Evolutionary conservation across 2,888 invertebrate genomes (phyloP).

Genomic region (Nasonovia ribisnigri): DNA sequence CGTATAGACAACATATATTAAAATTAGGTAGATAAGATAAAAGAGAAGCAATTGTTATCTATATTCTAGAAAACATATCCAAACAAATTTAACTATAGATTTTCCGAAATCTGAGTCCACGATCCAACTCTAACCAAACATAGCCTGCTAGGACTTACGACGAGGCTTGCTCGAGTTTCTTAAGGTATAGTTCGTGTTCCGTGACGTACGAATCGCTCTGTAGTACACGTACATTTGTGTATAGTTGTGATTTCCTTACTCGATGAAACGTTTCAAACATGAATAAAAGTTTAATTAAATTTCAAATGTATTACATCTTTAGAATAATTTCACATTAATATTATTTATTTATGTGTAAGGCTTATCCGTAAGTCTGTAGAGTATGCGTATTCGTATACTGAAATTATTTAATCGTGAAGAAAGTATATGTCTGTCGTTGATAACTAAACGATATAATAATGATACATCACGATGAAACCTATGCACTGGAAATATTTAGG

Average conservation of each 20-base stretch:
- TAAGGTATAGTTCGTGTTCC: not conserved
- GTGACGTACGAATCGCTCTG: not conserved
- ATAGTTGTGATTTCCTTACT: not conserved
- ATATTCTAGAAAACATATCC: too few relatives aligned
- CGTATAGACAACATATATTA: too few relatives aligned
- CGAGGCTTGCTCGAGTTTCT: not conserved
- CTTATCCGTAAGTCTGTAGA: not conserved
- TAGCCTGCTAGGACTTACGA: not conserved
- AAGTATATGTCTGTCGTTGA: not conserved
- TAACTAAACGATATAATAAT: not conserved
- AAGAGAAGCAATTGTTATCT: too few relatives aligned
- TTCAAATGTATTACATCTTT: not conserved
- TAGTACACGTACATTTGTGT: not conserved
- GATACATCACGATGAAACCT: not conserved
- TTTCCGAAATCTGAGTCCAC: too few relatives aligned
- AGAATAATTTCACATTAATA: not conserved
- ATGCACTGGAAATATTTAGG: constrained; percentile 21
- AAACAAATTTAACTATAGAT: too few relatives aligned
- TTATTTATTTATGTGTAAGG: not conserved
- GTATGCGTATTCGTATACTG: not conserved
- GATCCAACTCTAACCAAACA: not conserved
- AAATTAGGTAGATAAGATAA: too few relatives aligned
- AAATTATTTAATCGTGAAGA: not conserved
- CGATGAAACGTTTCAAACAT: not conserved
- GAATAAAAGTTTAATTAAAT: not conserved